Evolutionary conservation across 2,113 vertebrate species (phyloP), one percentile per base, ranked within the genome.

Genomic region (Erpornis zantholeuca): DNA sequence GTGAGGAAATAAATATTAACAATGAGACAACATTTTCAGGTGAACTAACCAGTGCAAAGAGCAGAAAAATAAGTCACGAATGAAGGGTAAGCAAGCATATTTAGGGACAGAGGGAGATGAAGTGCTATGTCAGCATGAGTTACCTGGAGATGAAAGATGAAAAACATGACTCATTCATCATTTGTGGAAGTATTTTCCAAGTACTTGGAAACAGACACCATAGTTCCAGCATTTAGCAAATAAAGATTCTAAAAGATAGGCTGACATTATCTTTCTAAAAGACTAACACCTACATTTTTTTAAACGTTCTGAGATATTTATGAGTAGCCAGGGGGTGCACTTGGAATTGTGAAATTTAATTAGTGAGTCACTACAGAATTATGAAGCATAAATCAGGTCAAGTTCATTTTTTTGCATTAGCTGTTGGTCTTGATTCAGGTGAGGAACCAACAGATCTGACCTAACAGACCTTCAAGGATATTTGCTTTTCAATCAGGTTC

Each of bases 281-380:
- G 80, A 92, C 80, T 89, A 96, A 89, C 86, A 97, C 94, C 83
- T 94, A 90, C 28, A 56, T 56, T 77, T 93, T 88, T 84, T 86
- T 15, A 61, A 96, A 70, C 45, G 57, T 86, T 94, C 75, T 91
- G 89, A 96, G 89, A 95, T 95, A 95, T 91, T 91, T 96, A 94
- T 92, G 83, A 96, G 65, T 94, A 96, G 93, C 96, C 95, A 82
- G 80, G 73, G 83, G 89, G 88, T 95, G 53, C 89, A 94, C 65
- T 94, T 69, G 94, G 89, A 96, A 97, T 92, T 95, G 72, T 87
- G 92, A 95, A 96, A 95, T 96, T 94, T 97, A 95, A 95, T 94
- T 94, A 95, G 94, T 87, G 94, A 97, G 83, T 95, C 96, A 91
- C 70, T 92, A 89, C 45, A 84, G 69, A 95, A 94, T 94, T 91